Evolutionary conservation across 2,888 invertebrate genomes (phyloP), one percentile per base, ranked within the genome.

Genomic region (Epirrhoe alternata): DNA sequence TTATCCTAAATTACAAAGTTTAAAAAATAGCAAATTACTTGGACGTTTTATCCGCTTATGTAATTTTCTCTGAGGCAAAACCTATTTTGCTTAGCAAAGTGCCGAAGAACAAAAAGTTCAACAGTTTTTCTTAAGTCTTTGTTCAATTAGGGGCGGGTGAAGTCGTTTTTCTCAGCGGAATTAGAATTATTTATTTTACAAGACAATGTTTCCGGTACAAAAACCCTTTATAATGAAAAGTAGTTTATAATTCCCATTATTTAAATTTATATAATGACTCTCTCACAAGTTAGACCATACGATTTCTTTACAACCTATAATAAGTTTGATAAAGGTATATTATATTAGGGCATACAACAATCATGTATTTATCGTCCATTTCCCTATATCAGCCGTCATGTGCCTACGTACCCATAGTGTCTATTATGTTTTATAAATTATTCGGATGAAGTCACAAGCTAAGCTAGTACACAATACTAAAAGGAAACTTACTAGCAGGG

Each of bases 121-220:
- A n/a, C 59, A 56, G 59, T 60, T 63, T 69, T 75, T 70, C 75
- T 74, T 70, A 58, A 57, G 69, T 71, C 64, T 72, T 68, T 64
- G 75, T 74, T 71, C 73, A 78, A 77, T 79, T 78, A 79, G 55
- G 70, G 61, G 52, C 60, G 51, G 59, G 71, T 71, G 65, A 49
- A 53, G 35, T 66, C 60, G 61, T 66, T 68, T 60, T 51, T 67
- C 65, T 61, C 42, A 61, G 53, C 55, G 66, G 47, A 47, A 59
- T 24, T 66, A 59, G 35, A 24, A 69, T 56, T 60, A 53, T 64
- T 53, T 45, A 53, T 64, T 64, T 67, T 64, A 47, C 31, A 51
- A 54, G 51, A 60, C 14, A 42, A 57, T 38, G 56, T 62, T 56
- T 63, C 31, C 16, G 12, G 33, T 47, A 49, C 17, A 52, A 38